Percentiles rank a stretch among this genome's conserved stretches.
Conservation (phyloP, 2,113 vertebrate species). For the Petrocephalus microphthalmus region DNA sequence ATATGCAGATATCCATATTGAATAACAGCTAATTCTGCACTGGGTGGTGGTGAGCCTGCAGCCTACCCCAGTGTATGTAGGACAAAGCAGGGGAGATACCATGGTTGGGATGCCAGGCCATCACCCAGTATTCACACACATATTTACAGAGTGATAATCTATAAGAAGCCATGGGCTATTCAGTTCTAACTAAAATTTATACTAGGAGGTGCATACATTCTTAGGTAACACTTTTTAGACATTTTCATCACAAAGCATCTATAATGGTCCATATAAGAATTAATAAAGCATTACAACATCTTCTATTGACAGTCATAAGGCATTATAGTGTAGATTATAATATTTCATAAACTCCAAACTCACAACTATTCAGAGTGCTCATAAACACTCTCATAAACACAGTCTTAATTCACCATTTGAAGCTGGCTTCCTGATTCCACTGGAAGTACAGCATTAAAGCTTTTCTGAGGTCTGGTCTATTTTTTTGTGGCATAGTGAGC, state of each 20-base stretch:
- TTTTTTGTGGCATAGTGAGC: neutral
- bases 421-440: neutral
- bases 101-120: neutral
- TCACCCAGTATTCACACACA: neutral
- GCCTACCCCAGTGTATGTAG: neutral
- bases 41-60: neutral
- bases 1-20: neutral
- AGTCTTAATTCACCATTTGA: neutral
- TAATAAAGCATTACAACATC: neutral
- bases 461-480: neutral
- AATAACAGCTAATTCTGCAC: neutral
- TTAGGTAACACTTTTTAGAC: neutral
- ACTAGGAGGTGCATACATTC: neutral
- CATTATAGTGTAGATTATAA: neutral
- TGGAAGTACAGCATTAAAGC: neutral
- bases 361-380: neutral
- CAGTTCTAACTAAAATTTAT: neutral
- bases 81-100: neutral
- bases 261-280: neutral
- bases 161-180: neutral
- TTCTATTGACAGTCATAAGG: neutral
- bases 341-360: neutral
- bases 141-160: neutral
- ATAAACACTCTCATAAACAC: neutral
- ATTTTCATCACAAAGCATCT: neutral